phyloP scores from a whole-genome alignment of 2,888 invertebrate genomes.

The Microctonus aethiopoides region DNA sequence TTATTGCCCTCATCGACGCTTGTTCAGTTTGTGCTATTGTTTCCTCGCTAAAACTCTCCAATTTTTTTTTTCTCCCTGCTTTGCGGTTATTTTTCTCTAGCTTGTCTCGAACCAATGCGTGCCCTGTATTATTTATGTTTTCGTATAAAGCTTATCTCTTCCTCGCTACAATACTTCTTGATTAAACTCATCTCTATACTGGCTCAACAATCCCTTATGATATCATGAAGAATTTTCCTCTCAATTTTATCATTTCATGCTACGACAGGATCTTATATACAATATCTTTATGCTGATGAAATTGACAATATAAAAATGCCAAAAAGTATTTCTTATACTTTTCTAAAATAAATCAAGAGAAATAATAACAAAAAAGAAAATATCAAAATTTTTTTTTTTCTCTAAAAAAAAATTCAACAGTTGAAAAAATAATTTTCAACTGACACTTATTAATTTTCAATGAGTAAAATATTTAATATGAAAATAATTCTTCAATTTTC shows the following conservation, averaged over 20 bases:
- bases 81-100: not conserved
- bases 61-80: not conserved
- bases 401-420: no score
- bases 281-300: not conserved
- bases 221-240: not conserved
- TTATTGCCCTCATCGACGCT: slow-evolving; percentile 18
- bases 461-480: no score
- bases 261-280: not conserved
- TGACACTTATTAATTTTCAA: no score
- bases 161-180: slow-evolving; percentile 30
- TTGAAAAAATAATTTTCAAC: no score
- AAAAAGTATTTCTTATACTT: not conserved
- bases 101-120: slow-evolving; percentile 10
- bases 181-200: slow-evolving; percentile 33
- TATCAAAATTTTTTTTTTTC: no score
- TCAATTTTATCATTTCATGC: not conserved
- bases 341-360: not conserved
- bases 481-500: no score
- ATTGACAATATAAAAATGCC: not conserved
- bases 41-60: slow-evolving; percentile 1
- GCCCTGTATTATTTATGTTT: slow-evolving; percentile 34
- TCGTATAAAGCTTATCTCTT: slow-evolving; percentile 31
- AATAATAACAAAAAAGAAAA: no score
- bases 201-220: slow-evolving; percentile 6
- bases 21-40: not conserved